A percentile compares a stretch with the other conserved stretches of the same genome.
Conservation (phyloP, 2,113 vertebrate species). For the Lasiurus cinereus region DNA sequence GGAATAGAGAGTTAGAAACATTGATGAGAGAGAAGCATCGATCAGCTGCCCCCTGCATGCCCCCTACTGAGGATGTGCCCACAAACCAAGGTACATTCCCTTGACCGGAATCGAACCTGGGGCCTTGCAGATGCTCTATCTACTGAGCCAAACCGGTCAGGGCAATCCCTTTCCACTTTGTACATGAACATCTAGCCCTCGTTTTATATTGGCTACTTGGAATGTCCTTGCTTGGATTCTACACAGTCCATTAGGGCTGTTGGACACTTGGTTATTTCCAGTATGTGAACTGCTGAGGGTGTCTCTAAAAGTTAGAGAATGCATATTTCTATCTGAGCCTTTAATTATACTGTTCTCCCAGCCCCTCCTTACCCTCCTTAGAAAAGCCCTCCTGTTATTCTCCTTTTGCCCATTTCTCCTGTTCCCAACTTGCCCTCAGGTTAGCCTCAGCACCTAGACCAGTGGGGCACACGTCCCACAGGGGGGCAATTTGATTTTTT, state of each 20-base stretch:
- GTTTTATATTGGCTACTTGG: neutral
- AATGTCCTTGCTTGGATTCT: neutral
- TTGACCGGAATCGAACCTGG: too few species aligned
- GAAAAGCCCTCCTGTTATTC: constrained; percentile 40
- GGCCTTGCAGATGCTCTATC: too few species aligned
- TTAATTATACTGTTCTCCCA: constrained; percentile 8
- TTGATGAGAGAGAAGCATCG: too few species aligned
- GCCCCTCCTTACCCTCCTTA: neutral
- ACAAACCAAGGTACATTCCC: too few species aligned
- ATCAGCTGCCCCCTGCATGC: too few species aligned
- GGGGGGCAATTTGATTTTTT: too few species aligned
- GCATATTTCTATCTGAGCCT: constrained; percentile 41
- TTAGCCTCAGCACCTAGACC: constrained; percentile 2
- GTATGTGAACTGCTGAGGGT: neutral
- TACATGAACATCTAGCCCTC: neutral
- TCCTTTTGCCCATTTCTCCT: neutral
- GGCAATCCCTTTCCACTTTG: too few species aligned
- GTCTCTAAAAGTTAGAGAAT: neutral
- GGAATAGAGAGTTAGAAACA: too few species aligned
- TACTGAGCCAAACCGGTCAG: too few species aligned
- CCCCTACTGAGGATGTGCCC: too few species aligned
- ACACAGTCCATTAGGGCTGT: neutral
- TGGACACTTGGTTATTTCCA: neutral
- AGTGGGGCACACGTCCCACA: too few species aligned
- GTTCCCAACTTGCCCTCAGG: constrained; percentile 9